phyloP scores from a whole-genome alignment of 2,797 vertebrate species.

The Sarcophilus harrisii region DNA sequence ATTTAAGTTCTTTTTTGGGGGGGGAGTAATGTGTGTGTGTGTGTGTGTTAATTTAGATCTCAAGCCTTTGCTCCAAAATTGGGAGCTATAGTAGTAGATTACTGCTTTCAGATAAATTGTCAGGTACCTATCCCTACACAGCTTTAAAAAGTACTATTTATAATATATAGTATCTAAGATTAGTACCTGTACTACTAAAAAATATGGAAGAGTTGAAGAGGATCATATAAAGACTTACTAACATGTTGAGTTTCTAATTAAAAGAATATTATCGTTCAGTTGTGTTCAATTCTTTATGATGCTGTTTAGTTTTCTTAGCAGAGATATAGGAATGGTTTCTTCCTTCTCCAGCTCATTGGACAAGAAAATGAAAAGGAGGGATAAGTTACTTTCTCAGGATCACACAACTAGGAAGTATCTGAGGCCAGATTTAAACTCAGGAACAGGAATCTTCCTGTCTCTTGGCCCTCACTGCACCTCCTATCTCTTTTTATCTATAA shows the following conservation, averaged over 20 bases:
- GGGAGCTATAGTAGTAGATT: constrained; percentile 4
- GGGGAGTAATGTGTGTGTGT: no score
- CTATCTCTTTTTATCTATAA: background rate
- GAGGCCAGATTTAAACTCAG: background rate
- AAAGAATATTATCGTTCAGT: background rate
- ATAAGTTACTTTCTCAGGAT: background rate
- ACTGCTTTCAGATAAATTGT: background rate
- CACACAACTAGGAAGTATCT: background rate
- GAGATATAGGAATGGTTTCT: background rate
- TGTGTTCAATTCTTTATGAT: background rate
- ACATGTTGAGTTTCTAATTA: constrained; percentile 13
- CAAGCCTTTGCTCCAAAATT: constrained; percentile 12
- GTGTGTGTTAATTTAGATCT: background rate
- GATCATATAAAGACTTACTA: background rate
- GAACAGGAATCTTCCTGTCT: background rate
- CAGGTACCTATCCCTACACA: background rate
- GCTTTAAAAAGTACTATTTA: background rate
- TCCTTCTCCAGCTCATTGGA: background rate
- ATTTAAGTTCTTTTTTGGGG: background rate
- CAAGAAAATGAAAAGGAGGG: background rate
- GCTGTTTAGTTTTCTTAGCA: background rate
- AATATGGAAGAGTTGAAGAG: background rate
- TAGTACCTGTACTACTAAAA: background rate
- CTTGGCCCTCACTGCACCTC: background rate
- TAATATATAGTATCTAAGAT: background rate